phyloP scores from a whole-genome alignment of 2,888 invertebrate genomes.

The Lampropteryx suffumata region DNA sequence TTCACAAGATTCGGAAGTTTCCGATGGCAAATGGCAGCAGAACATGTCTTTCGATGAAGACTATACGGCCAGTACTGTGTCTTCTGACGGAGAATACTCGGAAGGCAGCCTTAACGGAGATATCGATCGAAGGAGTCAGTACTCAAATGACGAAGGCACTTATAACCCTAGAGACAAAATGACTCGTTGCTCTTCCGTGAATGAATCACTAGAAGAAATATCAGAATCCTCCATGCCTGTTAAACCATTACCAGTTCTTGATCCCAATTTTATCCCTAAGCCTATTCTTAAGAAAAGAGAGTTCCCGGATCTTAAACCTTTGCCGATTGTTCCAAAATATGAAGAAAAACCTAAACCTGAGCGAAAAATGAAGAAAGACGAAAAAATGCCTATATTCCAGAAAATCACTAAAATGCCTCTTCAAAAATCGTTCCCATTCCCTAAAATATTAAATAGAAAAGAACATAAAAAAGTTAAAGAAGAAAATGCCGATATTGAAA shows the following conservation, averaged over 20 bases:
- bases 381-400: constrained; percentile 66
- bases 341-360: constrained; percentile 43
- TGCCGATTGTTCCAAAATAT: constrained; percentile 32
- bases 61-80: constrained; percentile 85
- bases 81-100: constrained; percentile 73
- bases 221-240: constrained; percentile 82
- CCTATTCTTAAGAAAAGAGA: constrained; percentile 88
- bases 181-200: constrained; percentile 49
- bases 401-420: constrained; percentile 72
- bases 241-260: constrained; percentile 85
- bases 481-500: constrained; percentile 34
- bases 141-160: constrained; percentile 84
- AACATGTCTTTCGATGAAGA: constrained; percentile 80
- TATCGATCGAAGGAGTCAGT: constrained; percentile 53
- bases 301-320: constrained; percentile 40
- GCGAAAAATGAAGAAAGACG: constrained; percentile 59
- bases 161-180: constrained; percentile 86
- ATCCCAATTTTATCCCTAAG: constrained; percentile 89
- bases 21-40: constrained; percentile 74
- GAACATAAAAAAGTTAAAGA: constrained; percentile 53
- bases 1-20: constrained; percentile 56
- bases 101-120: constrained; percentile 70
- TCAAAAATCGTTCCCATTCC: constrained; percentile 64
- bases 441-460: constrained; percentile 66
- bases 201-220: constrained; percentile 55